A percentile compares a stretch with the other conserved stretches of the same genome.
phyloP scores from a whole-genome alignment of 2,113 vertebrate species.

The Urocolius indicus region DNA sequence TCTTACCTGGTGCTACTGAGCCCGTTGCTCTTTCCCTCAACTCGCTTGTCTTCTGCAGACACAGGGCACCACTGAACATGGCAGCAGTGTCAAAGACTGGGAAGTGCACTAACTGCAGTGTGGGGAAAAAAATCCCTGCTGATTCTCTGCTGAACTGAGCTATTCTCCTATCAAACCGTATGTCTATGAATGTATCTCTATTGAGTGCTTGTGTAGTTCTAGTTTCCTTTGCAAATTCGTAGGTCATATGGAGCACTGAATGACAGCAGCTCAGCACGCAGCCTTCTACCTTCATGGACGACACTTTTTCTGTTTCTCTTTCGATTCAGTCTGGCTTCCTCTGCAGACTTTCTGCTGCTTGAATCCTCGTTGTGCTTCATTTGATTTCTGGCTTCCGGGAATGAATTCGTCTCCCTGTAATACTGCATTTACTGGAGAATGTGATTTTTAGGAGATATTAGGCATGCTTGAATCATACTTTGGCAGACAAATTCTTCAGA shows the following conservation, averaged over 20 bases:
- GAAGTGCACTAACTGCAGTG: neutral
- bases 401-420: neutral
- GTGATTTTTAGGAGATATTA: neutral
- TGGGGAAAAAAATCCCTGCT: neutral
- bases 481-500: neutral
- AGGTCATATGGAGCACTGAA: neutral
- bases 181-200: neutral
- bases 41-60: neutral
- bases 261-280: neutral
- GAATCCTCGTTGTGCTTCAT: neutral
- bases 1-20: neutral
- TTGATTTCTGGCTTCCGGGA: neutral
- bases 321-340: neutral
- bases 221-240: neutral
- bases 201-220: neutral
- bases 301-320: neutral
- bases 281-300: neutral
- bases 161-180: neutral
- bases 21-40: neutral
- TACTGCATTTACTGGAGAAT: neutral
- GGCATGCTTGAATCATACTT: neutral
- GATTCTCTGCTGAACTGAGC: neutral
- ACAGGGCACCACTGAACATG: rapidly evolving
- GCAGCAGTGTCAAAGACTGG: neutral
- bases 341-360: neutral